Evolutionary conservation across 2,113 vertebrate species (phyloP).

Genomic region (Nycticebus coucang): DNA sequence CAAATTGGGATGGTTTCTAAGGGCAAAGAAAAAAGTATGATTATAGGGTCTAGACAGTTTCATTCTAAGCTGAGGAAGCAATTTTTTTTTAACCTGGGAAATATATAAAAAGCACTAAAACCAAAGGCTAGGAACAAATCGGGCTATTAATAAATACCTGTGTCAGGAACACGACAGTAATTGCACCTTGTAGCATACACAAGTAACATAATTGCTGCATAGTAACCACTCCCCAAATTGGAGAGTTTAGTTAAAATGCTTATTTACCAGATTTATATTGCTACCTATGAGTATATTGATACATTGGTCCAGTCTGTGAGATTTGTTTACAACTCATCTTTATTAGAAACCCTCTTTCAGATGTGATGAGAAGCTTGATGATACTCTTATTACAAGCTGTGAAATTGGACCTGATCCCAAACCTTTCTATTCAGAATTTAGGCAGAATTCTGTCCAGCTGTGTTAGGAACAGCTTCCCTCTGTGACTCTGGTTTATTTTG

Average conservation of each 20-base stretch:
- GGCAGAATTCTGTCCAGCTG: not conserved
- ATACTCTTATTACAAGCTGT: not conserved
- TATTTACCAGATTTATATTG: not conserved
- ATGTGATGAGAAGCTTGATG: not conserved
- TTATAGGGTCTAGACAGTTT: slow-evolving; percentile 54
- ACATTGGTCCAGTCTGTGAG: not conserved
- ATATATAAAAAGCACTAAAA: slow-evolving; percentile 63
- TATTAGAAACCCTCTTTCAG: slow-evolving; percentile 39
- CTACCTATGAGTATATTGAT: not conserved
- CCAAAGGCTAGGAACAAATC: slow-evolving; percentile 39
- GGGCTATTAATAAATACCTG: slow-evolving; percentile 61
- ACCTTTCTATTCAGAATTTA: not conserved
- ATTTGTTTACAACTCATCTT: not conserved
- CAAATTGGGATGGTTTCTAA: slow-evolving; percentile 51
- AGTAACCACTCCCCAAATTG: not conserved
- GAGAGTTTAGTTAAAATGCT: not conserved
- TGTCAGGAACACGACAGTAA: slow-evolving; percentile 33
- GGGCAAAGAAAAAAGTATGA: slow-evolving; percentile 48
- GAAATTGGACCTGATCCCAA: slow-evolving; percentile 17
- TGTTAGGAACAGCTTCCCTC: not conserved
- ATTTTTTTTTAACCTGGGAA: slow-evolving; percentile 48
- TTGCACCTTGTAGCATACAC: not conserved
- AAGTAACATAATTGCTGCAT: slow-evolving; percentile 24
- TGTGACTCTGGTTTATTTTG: not conserved
- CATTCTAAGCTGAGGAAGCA: slow-evolving; percentile 56